Base-by-base conservation (phyloP, 2,888 invertebrate genomes). In the Sphinx pinastri region DNA sequence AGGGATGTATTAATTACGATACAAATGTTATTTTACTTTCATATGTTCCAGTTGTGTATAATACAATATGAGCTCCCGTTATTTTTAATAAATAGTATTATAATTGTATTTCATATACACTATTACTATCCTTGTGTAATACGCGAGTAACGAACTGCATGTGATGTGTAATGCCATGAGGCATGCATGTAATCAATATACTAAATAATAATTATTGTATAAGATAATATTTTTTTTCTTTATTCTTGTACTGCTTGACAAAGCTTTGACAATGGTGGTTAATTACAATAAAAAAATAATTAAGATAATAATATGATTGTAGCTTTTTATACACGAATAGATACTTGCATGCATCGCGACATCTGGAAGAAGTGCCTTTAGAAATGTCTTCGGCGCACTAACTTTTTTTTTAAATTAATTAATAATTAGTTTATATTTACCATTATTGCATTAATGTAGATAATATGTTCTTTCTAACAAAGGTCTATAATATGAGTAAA, bases 1-100 rank as follows among this genome's bases (percentile, higher is more conserved):
- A 63, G 63, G 63, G 63, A 63, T 63, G 49, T 38, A 38, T 38
- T 49, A 25, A 25, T 8, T 63, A 49, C 49, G 49, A 57, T 47
- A 54, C 13, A 13, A 49, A 49, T 63, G 19, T 63, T 60, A 60
- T 16, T 47, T 60, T 60, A 60, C 60, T 49, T 63, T 19, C 11
- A 16, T 60, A 47, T 60, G 11, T 60, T 16, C 16, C 16, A 60
- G n/a, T 60, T n/a, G 16, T 16, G 47, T 60, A 38, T 60, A 60
- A 60, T 47, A 11, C 19, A 16, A 47, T 16, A 60, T 47, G n/a
- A 47, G 16, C 55, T 66, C 16, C 12, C 14, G 11, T 60, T 59
- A 38, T 31, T 38, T 38, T 25, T 25, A 58, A 38, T 19, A 38
- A 38, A 31, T 59, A 31, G 59, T 59, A 59, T 59, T 59, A 12